Evolutionary conservation across 2,113 vertebrate genomes (phyloP), one percentile per base, ranked within the genome.

Genomic region (Eonycteris spelaea): DNA sequence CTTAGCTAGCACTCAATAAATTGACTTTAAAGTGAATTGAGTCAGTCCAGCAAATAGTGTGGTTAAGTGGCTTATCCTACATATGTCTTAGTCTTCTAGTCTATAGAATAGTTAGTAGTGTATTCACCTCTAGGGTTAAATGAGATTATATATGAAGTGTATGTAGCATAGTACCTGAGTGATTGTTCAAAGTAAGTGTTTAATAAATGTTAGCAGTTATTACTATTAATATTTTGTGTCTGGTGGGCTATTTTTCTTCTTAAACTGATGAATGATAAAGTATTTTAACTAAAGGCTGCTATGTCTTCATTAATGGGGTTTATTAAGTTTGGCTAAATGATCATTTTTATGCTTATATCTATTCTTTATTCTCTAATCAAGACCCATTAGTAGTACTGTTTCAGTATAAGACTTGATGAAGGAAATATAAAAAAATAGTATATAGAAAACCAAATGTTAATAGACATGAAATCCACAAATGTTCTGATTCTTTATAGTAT

Each of bases 361-460:
- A 84, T 90, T 92, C 24, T 84, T 63, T 74, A 16, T 13, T 89
- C 55, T 82, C 53, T 74, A 83, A 95, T 86, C 51, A 74, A 94
- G 48, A 86, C 38, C 24, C 28, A 63, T 92, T 86, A 67, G 28
- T 70, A 43, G 13, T 67, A 79, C 51, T 33, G 3, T 38, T 55
- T 88, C 59, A 84, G 35, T 77, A 59, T 75, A 68, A 79, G 10
- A 61, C 30, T 93, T 6, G 73, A 28, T 9, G 11, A 91, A 10
- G 33, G n/a, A 38, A 84, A 83, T 86, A 95, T 13, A 65, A 43
- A 92, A 92, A 61, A 7, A 19, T 28, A 70, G 11, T 79, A 83
- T 86, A 95, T 13, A 65, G 38, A 86, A 86, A 95, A 89, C 38
- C 33, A 95, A 70, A 15, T 91, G n/a, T 73, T 84, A 71, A 67